Conservation (phyloP, 2,113 vertebrate species). For the Oreochromis niloticus region DNA sequence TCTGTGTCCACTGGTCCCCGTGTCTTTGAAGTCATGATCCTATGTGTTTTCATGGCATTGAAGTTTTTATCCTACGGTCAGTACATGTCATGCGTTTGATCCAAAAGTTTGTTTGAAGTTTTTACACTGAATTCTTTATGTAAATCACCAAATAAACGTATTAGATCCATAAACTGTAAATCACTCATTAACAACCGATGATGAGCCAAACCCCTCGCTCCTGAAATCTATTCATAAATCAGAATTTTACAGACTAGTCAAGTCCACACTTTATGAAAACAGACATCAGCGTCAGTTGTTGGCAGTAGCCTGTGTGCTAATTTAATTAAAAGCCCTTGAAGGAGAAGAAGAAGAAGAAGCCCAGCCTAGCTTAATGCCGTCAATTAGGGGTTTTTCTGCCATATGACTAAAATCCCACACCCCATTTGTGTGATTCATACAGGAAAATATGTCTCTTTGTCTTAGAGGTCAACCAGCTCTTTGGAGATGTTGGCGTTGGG, state of each 20-base stretch:
- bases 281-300: slow-evolving; percentile 6
- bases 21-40: slow-evolving; percentile 64
- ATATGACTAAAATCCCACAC: slow-evolving; percentile 64
- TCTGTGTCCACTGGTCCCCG: slow-evolving; percentile 36
- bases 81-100: slow-evolving; percentile 44
- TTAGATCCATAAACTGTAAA: not conserved
- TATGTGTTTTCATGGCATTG: slow-evolving; percentile 46
- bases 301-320: slow-evolving; percentile 44
- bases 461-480: slow-evolving; percentile 55
- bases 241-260: not conserved
- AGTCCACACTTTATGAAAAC: not conserved
- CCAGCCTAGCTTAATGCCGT: slow-evolving; percentile 53
- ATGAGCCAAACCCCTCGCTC: not conserved
- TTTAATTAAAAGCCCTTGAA: slow-evolving; percentile 59
- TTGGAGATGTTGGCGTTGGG: slow-evolving; percentile 47
- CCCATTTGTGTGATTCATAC: slow-evolving; percentile 64
- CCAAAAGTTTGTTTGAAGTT: slow-evolving; percentile 59
- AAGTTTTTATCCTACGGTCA: slow-evolving; percentile 43
- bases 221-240: not conserved
- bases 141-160: slow-evolving; percentile 5
- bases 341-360: slow-evolving; percentile 26
- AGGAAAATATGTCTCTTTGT: slow-evolving; percentile 71
- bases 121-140: slow-evolving; percentile 3
- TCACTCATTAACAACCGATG: not conserved
- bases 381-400: slow-evolving; percentile 57